Evolutionary conservation across 2,113 vertebrate genomes (phyloP), one percentile per base, ranked within the genome.

Genomic region (Cervus canadensis): DNA sequence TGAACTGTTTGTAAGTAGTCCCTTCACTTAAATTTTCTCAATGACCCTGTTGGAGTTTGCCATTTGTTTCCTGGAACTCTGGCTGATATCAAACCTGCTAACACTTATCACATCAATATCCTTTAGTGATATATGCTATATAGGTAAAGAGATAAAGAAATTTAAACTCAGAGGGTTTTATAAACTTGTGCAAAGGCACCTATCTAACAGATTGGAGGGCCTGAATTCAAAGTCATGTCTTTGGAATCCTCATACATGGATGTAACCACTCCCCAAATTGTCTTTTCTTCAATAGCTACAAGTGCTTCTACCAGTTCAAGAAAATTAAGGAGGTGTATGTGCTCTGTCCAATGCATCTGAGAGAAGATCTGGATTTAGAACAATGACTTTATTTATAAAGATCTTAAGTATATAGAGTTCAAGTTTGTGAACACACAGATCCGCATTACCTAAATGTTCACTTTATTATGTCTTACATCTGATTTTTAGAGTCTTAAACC

Each of bases 21-120:
- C 21, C 40, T 94, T 91, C 23, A 62, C 57, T 76, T 64, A 84
- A 64, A 28, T 78, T 57, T 95, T 64, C 60, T 76, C 25, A 90
- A 0, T 97, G 14, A 81, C 36, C 15, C 8, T 52, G 5, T 87
- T 62, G 40, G 30, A 87, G 6, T 30, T 33, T 45, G 43, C 1
- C 7, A 74, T 50, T 64, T 74, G 14, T 59, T 81, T 52, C 43
- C 81, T 48, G 30, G 17, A 48, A 90, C 33, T 88, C n/a, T 15
- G 48, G 7, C 23, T 54, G 17, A 45, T 59, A 11, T 30, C 60
- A 45, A 45, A 54, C 19, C 7, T 59, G 43, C 8, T 15, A 86
- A 79, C 16, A 12, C 43, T 15, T 15, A 87, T n/a, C 10, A 45
- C 28, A 74, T 89, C 10, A 60, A 11, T 71, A 79, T 60, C 64